These are phyloP conservation scores for Trissolcus basalis DNA, from an alignment of 1,140 invertebrate genomes.

Conservation along the genomic window DNA sequence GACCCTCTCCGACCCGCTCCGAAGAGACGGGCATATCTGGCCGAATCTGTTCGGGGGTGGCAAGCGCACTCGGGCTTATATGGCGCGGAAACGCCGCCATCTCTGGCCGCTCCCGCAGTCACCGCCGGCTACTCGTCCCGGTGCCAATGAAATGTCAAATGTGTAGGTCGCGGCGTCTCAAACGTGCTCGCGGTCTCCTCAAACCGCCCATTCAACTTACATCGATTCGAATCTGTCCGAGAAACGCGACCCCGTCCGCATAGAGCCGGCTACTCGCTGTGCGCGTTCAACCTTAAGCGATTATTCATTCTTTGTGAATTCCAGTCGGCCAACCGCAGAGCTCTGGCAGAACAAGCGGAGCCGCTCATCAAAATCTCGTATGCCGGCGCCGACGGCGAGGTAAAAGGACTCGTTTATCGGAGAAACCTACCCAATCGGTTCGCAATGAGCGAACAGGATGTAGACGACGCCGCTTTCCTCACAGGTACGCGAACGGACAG, in stretches of 20 bases:
- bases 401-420: slow-evolving; percentile 76
- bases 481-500: slow-evolving; percentile 88
- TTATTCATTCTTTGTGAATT: neutral
- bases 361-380: slow-evolving; percentile 73
- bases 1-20: neutral
- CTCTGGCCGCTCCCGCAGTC: slow-evolving; percentile 64
- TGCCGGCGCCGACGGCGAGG: slow-evolving; percentile 74
- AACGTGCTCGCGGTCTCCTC: neutral
- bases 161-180: slow-evolving; percentile 20
- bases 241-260: neutral
- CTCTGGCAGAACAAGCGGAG: slow-evolving; percentile 41
- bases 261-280: too few species aligned
- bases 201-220: too few species aligned
- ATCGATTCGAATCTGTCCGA: too few species aligned
- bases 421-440: slow-evolving; percentile 71
- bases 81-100: slow-evolving; percentile 69
- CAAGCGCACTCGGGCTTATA: slow-evolving; percentile 45
- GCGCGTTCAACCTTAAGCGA: too few species aligned
- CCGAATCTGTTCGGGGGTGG: slow-evolving; percentile 43
- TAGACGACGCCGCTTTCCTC: slow-evolving; percentile 93
- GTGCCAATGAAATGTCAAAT: slow-evolving; percentile 41
- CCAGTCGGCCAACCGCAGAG: neutral
- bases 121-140: slow-evolving; percentile 35
- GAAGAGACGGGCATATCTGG: slow-evolving; percentile 1
- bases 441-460: slow-evolving; percentile 89